Conservation (phyloP, 1,140 invertebrate genomes). For the Amphibalanus amphitrite region DNA sequence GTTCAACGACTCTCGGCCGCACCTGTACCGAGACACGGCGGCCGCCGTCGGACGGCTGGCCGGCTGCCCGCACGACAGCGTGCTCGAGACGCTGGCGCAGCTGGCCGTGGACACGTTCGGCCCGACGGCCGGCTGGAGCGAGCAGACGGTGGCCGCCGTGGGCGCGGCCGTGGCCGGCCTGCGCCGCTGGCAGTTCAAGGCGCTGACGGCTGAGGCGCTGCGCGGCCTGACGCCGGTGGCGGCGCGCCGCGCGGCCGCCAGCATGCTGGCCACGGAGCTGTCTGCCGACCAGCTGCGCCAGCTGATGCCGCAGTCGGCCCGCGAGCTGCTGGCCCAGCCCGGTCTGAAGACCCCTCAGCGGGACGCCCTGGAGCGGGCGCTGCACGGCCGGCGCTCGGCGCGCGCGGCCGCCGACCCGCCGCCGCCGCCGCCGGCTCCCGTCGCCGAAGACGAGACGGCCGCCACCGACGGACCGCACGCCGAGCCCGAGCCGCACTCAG, state of each 20-base stretch:
- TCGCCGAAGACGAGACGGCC: background rate
- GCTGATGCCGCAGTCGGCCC: background rate
- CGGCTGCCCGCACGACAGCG: background rate
- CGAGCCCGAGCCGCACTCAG: background rate
- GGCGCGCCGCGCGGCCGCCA: background rate
- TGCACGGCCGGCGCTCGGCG: background rate
- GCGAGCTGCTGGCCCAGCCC: background rate
- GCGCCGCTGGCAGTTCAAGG: background rate
- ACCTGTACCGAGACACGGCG: conserved; percentile 1
- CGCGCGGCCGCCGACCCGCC: too few species aligned
- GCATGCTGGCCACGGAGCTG: background rate
- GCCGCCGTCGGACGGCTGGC: background rate
- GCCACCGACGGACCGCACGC: background rate
- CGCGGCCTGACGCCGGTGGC: background rate
- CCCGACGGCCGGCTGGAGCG: background rate
- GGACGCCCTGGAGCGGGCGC: background rate
- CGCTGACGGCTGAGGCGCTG: background rate
- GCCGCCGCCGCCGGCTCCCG: too few species aligned
- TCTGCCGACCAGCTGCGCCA: background rate
- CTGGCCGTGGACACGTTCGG: background rate
- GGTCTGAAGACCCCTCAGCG: background rate
- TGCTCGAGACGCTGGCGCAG: background rate
- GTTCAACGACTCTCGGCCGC: background rate
- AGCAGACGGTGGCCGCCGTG: background rate
- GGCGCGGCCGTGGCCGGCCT: conserved; percentile 1